A percentile compares a stretch with the other conserved stretches of the same genome.
phyloP scores from a whole-genome alignment of 2,113 vertebrate species.

The Cyprinus carpio region DNA sequence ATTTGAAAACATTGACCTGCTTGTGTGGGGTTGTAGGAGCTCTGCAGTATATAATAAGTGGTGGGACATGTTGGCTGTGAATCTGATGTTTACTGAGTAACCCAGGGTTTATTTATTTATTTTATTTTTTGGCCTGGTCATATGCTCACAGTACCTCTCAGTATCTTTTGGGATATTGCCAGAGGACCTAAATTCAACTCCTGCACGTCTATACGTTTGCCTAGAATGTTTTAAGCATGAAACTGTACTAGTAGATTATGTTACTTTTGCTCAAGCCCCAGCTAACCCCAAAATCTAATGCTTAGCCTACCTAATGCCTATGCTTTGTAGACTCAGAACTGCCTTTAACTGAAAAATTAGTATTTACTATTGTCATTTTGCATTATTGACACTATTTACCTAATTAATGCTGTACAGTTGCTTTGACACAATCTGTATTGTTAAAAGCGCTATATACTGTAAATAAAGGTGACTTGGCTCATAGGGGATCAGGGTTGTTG shows the following conservation, averaged over 20 bases:
- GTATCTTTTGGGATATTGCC: slow-evolving; percentile 3
- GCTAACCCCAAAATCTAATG: neutral
- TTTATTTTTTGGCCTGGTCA: neutral
- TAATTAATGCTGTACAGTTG: too few species aligned
- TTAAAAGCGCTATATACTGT: too few species aligned
- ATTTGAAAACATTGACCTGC: too few species aligned
- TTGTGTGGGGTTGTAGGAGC: neutral
- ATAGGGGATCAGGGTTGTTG: slow-evolving; percentile 1
- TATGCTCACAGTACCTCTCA: neutral
- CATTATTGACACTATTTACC: too few species aligned
- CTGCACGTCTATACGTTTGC: neutral
- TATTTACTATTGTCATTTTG: too few species aligned
- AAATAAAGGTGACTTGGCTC: too few species aligned
- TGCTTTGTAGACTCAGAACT: slow-evolving; percentile 5
- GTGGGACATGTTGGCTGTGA: neutral
- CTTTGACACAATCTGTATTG: too few species aligned
- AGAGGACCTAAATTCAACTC: neutral
- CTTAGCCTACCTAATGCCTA: neutral
- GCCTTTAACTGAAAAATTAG: too few species aligned
- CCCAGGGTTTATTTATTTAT: neutral
- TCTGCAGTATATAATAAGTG: neutral
- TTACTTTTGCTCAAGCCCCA: neutral
- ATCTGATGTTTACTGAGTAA: neutral
- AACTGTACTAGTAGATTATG: neutral
- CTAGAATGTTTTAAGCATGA: neutral